Conservation (phyloP, 2,888 invertebrate species). For the Agrotis puta region DNA sequence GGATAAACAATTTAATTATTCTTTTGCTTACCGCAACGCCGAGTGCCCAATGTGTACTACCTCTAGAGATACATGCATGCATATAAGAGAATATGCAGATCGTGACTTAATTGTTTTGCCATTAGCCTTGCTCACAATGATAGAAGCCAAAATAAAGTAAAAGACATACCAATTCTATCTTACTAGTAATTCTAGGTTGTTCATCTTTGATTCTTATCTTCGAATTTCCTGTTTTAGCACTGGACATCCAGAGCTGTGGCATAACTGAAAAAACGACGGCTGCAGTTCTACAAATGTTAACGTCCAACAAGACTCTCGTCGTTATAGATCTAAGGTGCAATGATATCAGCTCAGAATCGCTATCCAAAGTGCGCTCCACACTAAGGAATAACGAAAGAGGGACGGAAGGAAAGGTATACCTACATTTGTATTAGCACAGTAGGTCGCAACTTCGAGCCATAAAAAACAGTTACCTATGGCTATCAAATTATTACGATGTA, state of each 20-base stretch:
- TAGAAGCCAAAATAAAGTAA: neutral
- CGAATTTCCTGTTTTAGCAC: constrained; percentile 79
- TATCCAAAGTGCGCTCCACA: constrained; percentile 85
- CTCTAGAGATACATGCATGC: too few species aligned
- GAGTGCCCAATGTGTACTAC: too few species aligned
- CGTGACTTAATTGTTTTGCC: neutral
- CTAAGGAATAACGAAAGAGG: constrained; percentile 84
- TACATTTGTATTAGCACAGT: neutral
- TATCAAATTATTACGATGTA: too few species aligned
- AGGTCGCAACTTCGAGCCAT: too few species aligned
- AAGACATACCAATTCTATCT: neutral
- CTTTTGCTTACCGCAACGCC: too few species aligned
- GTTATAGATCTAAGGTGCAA: constrained; percentile 93
- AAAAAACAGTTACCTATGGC: too few species aligned
- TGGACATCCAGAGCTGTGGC: constrained; percentile 95
- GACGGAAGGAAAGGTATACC: constrained; percentile 85
- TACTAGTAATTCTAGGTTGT: neutral
- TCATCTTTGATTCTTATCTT: neutral
- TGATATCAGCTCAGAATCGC: constrained; percentile 85
- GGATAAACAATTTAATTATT: too few species aligned
- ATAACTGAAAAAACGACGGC: constrained; percentile 92
- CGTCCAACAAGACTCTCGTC: constrained; percentile 92
- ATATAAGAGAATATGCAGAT: neutral
- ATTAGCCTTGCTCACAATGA: neutral
- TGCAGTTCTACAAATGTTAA: constrained; percentile 91